Conservation (phyloP, 1,140 invertebrate genomes). For the Drosophila rufa region DNA sequence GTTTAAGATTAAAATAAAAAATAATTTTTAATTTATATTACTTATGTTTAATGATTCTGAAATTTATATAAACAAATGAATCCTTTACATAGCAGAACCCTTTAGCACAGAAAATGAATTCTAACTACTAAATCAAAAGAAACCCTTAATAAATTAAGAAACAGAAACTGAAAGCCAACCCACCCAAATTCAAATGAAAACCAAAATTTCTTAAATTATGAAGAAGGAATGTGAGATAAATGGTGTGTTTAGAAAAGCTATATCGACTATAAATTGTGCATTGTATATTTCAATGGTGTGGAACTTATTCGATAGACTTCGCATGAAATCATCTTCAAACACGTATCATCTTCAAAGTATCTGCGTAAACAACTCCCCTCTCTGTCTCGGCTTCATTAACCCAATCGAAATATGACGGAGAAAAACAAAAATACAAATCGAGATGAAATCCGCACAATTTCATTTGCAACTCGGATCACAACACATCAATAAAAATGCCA, state of each 20-base stretch:
- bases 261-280: background rate
- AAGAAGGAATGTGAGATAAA: background rate
- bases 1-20: background rate
- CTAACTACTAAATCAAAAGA: background rate
- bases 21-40: background rate
- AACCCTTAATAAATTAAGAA: background rate
- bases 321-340: constrained; percentile 5
- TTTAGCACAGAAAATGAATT: background rate
- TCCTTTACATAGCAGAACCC: background rate
- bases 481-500: constrained; percentile 77
- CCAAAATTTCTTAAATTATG: background rate
- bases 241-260: background rate
- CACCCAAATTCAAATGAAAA: background rate
- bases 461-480: constrained; percentile 53
- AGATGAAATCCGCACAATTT: constrained; percentile 37
- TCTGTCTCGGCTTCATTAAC: constrained; percentile 26
- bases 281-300: constrained; percentile 2
- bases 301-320: constrained; percentile 18
- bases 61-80: background rate
- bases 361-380: constrained; percentile 19
- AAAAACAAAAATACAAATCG: constrained; percentile 29
- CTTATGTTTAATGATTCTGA: background rate
- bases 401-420: constrained; percentile 18
- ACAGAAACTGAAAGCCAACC: background rate
- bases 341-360: constrained; percentile 21